Conservation (phyloP, 2,888 invertebrate species). For the Eubasilissa splendida region DNA sequence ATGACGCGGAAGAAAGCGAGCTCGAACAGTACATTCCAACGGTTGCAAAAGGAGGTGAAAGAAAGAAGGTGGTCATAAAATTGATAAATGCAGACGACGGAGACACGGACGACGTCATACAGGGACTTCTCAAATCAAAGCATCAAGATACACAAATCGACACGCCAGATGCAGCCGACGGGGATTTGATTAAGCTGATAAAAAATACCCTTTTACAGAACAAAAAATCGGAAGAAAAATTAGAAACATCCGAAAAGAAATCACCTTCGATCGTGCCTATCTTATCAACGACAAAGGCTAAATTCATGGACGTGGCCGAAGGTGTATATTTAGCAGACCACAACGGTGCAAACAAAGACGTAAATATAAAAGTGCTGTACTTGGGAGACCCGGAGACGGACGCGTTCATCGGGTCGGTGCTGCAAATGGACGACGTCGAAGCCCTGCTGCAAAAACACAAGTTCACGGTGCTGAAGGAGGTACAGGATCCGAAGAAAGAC, state of each 20-base stretch:
- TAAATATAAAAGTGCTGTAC: background rate
- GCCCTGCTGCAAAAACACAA: background rate
- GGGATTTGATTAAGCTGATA: too few relatives aligned
- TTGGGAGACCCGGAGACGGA: conserved; percentile 10
- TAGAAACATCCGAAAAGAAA: too few relatives aligned
- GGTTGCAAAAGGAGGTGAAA: too few relatives aligned
- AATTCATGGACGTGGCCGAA: too few relatives aligned
- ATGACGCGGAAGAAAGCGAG: too few relatives aligned
- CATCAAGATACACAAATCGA: background rate
- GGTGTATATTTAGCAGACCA: background rate
- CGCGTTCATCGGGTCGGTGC: background rate
- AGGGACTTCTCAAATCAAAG: conserved; percentile 4
- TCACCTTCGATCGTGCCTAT: too few relatives aligned
- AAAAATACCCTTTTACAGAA: too few relatives aligned
- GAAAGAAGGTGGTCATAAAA: background rate
- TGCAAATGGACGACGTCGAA: background rate
- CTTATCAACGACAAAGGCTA: too few relatives aligned
- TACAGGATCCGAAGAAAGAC: background rate
- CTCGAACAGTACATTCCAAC: too few relatives aligned
- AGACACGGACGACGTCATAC: background rate
- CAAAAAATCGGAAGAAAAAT: too few relatives aligned
- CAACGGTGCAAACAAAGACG: background rate
- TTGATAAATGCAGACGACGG: background rate
- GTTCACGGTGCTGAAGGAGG: conserved; percentile 5
- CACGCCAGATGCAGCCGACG: background rate